These are phyloP conservation scores for Cygnus atratus DNA, from an alignment of 2,113 vertebrate genomes.

Conservation along the genomic window DNA sequence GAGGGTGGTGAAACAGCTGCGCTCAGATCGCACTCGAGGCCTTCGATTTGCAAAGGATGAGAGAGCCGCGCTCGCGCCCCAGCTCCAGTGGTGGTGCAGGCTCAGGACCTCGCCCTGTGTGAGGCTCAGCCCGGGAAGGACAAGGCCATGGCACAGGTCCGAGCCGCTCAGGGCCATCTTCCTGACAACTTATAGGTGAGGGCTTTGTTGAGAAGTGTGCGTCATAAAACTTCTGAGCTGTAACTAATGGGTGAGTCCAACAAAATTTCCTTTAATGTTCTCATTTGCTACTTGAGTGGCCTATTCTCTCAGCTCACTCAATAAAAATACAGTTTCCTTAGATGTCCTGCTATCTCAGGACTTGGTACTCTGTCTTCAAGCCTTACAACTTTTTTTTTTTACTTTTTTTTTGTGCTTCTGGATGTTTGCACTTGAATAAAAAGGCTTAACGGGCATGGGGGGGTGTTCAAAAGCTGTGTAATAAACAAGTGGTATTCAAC, in stretches of 20 bases:
- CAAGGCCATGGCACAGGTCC: neutral
- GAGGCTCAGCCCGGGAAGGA: neutral
- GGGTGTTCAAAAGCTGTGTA: slow-evolving; percentile 40
- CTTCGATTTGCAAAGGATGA: neutral
- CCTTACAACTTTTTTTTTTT: neutral
- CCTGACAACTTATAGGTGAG: neutral
- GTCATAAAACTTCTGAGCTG: neutral
- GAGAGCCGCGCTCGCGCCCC: neutral
- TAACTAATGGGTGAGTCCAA: neutral
- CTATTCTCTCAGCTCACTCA: neutral
- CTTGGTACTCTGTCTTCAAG: neutral
- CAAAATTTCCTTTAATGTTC: neutral
- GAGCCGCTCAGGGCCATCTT: neutral
- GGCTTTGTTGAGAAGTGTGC: neutral
- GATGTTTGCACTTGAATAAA: neutral
- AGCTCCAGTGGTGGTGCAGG: neutral
- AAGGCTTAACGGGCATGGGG: neutral
- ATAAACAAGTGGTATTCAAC: neutral
- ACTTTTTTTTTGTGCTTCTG: neutral
- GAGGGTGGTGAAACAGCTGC: neutral
- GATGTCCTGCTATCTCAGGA: neutral
- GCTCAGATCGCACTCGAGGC: neutral
- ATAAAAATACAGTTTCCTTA: neutral
- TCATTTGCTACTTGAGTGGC: neutral
- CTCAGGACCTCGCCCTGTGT: neutral